A percentile compares a stretch with the other conserved stretches of the same genome.
phyloP scores from a whole-genome alignment of 2,113 vertebrate species.

The Daboia siamensis region DNA sequence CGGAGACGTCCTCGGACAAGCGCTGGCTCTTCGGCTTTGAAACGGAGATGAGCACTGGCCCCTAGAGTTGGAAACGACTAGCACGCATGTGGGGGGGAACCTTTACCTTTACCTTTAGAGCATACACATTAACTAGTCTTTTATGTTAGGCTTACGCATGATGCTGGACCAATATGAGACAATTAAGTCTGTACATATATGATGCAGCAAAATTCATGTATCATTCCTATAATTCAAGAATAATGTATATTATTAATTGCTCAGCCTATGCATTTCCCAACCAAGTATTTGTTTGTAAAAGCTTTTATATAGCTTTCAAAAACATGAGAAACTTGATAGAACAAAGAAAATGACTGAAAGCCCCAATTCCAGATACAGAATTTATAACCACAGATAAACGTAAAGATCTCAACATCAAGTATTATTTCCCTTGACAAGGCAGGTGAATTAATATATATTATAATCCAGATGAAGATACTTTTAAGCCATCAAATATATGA shows the following conservation, averaged over 20 bases:
- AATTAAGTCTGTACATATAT: too few species aligned
- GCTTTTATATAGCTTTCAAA: neutral
- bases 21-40: too few species aligned
- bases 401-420: neutral
- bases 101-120: too few species aligned
- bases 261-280: neutral
- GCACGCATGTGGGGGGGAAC: too few species aligned
- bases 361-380: neutral
- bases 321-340: neutral
- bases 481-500: neutral
- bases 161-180: neutral
- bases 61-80: too few species aligned
- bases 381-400: neutral
- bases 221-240: neutral
- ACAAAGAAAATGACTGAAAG: neutral
- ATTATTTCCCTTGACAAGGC: neutral
- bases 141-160: neutral
- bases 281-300: neutral
- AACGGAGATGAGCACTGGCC: too few species aligned
- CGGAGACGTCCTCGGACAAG: too few species aligned
- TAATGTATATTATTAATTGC: neutral
- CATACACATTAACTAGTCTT: rapidly evolving
- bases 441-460: neutral
- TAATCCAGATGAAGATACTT: neutral
- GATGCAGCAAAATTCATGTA: neutral